phyloP scores from a whole-genome alignment of 1,140 invertebrate species.

The Hormaphis cornu region DNA sequence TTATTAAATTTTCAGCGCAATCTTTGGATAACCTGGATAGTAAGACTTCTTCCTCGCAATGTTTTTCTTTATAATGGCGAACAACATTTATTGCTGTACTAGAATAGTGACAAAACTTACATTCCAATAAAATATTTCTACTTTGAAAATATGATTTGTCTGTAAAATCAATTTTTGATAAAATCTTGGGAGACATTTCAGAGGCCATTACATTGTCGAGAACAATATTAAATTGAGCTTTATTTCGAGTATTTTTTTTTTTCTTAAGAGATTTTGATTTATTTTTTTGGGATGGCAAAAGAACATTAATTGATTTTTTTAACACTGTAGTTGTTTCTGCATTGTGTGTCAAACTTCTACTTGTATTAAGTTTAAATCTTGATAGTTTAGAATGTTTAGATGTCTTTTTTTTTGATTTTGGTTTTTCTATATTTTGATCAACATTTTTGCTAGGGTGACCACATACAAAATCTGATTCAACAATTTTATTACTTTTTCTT shows the following conservation, averaged over 20 bases:
- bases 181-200: neutral
- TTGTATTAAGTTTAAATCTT: neutral
- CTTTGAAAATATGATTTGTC: conserved; percentile 18
- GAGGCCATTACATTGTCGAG: neutral
- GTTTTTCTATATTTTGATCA: neutral
- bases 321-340: neutral
- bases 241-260: neutral
- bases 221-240: neutral
- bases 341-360: neutral
- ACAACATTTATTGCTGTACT: neutral
- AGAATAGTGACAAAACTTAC: conserved; percentile 17
- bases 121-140: neutral
- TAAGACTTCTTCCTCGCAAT: neutral
- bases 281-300: neutral
- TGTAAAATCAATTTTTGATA: neutral
- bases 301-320: neutral
- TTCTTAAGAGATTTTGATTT: neutral
- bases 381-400: neutral
- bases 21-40: neutral
- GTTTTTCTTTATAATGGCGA: neutral
- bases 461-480: neutral
- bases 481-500: neutral
- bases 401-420: neutral
- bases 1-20: neutral
- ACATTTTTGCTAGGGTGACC: too few species aligned